Evolutionary conservation across 2,797 vertebrate species (phyloP), one percentile per base, ranked within the genome.

Genomic region (Trachops cirrhosus): DNA sequence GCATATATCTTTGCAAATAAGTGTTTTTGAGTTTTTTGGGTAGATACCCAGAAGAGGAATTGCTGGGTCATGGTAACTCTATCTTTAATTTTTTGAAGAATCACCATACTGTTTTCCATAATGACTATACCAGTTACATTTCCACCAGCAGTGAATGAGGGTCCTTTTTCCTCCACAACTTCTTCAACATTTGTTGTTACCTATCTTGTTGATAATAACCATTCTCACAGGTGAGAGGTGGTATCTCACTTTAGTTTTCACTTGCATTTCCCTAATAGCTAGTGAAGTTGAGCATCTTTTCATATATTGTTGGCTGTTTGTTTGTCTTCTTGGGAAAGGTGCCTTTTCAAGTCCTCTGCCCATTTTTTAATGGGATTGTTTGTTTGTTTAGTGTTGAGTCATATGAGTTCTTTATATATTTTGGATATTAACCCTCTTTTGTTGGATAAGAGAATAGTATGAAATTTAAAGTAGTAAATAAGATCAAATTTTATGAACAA

Each of bases 401-500:
- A n/a, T 75, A 15, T 73, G 39, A 34, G 46, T 50, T 77, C 74
- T 50, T 34, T 50, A 8, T 34, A 77, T 77, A 77, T n/a, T 50
- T 34, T 77, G 12, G 12, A 50, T 50, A 77, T n/a, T 34, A 77
- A 77, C 19, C 32, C 74, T 46, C 32, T 46, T 46, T 77, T 64
- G 12, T 62, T 32, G 62, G 29, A 32, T 14, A 64, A n/a, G n/a
- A 62, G 15, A 64, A 57, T 73, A 68, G 6, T 26, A 34, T 86
- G 54, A 89, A 46, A 91, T 83, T 82, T 67, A 70, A 92, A 94
- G 48, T 94, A 67, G 73, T 29, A 67, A 94, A 67, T 86, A 12
- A 91, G 52, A 48, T 62, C 32, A 54, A 57, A 52, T 67, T 87
- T 18, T 84, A 46, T 84, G 37, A 78, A 62, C 18, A 62, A 70